Evolutionary conservation across 1,140 invertebrate species (phyloP).

Genomic region (Ooceraea biroi): DNA sequence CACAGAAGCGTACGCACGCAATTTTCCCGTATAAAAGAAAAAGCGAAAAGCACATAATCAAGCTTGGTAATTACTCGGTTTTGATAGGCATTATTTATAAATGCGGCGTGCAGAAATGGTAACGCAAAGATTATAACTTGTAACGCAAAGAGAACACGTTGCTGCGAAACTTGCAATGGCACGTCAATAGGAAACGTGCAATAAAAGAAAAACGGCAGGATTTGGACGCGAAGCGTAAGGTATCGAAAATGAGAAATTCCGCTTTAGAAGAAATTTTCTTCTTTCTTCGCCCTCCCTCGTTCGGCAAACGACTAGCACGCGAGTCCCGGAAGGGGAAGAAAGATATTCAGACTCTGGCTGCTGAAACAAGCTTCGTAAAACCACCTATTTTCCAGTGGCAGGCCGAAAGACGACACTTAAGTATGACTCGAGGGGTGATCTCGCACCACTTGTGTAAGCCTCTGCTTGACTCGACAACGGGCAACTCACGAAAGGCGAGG

Average conservation of each 20-base stretch:
- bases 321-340: constrained; percentile 51
- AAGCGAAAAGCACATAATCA: background rate
- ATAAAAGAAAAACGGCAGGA: background rate
- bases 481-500: background rate
- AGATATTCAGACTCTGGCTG: constrained; percentile 53
- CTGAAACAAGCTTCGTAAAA: constrained; percentile 68
- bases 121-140: background rate
- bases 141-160: background rate
- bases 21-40: background rate
- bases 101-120: background rate
- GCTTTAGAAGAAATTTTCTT: background rate
- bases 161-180: background rate
- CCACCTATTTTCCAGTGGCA: constrained; percentile 69
- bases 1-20: background rate
- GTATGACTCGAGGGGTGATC: constrained; percentile 47
- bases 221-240: constrained; percentile 1
- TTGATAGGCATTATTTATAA: constrained; percentile 3
- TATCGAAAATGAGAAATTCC: constrained; percentile 67
- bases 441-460: constrained; percentile 17
- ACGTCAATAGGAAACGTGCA: constrained; percentile 3
- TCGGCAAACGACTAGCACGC: constrained; percentile 47
- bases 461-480: constrained; percentile 20
- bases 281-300: background rate
- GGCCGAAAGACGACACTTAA: constrained; percentile 57
- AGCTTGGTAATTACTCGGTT: background rate